Evolutionary conservation across 2,113 vertebrate species (phyloP).

Genomic region (Microtus pennsylvanicus): DNA sequence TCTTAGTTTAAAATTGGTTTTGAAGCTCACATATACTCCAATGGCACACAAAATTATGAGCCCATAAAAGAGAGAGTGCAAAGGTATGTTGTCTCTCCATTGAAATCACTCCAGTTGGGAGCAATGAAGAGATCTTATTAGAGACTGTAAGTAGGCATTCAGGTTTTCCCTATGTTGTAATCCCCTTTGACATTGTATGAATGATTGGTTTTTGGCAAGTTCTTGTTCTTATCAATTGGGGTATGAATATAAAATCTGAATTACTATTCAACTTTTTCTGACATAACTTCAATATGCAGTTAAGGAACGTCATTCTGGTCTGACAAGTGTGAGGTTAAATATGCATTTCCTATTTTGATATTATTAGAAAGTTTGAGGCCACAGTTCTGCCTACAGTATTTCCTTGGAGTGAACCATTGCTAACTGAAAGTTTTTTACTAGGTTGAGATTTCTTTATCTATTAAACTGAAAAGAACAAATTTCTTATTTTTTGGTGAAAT

Average conservation of each 20-base stretch:
- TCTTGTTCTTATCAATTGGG: not conserved
- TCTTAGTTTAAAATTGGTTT: not conserved
- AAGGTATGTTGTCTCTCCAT: not conserved
- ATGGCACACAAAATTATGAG: not conserved
- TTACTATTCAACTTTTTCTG: not conserved
- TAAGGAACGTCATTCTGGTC: not conserved
- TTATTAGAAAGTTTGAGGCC: not conserved
- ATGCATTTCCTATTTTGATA: not conserved
- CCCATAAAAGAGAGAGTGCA: not conserved
- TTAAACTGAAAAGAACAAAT: not conserved
- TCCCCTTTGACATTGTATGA: not conserved
- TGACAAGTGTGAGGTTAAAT: not conserved
- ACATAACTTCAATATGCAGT: not conserved
- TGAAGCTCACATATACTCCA: not conserved
- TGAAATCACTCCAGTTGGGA: not conserved
- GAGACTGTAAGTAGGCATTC: not conserved
- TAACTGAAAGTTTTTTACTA: not conserved
- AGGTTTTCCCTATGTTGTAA: not conserved
- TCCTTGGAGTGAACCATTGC: constrained; percentile 19
- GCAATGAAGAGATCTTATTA: not conserved
- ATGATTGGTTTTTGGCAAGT: not conserved
- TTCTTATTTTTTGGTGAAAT: not conserved
- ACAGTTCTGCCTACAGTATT: not conserved
- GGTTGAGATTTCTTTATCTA: not conserved
- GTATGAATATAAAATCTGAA: not conserved